Percentiles rank a stretch among this genome's conserved stretches.
Evolutionary conservation across 2,113 vertebrate species (phyloP).

Genomic region (Phodopus roborovskii): DNA sequence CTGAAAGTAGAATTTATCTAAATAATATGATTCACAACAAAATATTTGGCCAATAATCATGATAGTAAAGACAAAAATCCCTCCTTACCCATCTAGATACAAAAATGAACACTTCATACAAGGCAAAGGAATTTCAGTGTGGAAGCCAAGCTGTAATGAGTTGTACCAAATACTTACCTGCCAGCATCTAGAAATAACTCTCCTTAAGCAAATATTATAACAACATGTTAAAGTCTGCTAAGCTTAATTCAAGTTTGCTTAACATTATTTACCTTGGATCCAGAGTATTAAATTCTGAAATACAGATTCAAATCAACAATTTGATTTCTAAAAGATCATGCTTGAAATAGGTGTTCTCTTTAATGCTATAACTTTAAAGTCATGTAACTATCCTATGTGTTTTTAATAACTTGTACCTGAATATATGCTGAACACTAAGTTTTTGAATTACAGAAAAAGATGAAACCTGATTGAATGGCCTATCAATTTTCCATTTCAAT

Average conservation of each 20-base stretch:
- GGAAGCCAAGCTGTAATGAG: conserved; percentile 64
- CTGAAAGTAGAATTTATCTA: conserved; percentile 17
- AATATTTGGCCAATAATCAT: conserved; percentile 25
- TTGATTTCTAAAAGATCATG: conserved; percentile 64
- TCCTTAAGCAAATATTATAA: conserved; percentile 80
- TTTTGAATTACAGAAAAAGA: conserved; percentile 50
- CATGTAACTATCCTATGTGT: conserved; percentile 50
- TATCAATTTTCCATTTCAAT: conserved; percentile 66
- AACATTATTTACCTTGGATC: conserved; percentile 73
- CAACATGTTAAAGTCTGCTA: conserved; percentile 76
- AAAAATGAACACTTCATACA: conserved; percentile 51
- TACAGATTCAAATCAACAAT: conserved; percentile 74
- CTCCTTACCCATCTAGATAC: neutral
- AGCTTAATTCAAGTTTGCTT: conserved; percentile 77
- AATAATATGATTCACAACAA: conserved; percentile 17
- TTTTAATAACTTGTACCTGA: conserved; percentile 55
- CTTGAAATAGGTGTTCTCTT: conserved; percentile 57
- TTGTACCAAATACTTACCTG: conserved; percentile 54
- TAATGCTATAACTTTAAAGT: conserved; percentile 58
- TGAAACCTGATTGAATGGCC: conserved; percentile 59
- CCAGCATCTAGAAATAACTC: conserved; percentile 74
- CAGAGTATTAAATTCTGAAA: conserved; percentile 71
- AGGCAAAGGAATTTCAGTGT: conserved; percentile 2
- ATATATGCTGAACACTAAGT: conserved; percentile 47
- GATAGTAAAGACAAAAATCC: conserved; percentile 37